Conservation (phyloP, 2,113 vertebrate species). For the Eulemur rufifrons region DNA sequence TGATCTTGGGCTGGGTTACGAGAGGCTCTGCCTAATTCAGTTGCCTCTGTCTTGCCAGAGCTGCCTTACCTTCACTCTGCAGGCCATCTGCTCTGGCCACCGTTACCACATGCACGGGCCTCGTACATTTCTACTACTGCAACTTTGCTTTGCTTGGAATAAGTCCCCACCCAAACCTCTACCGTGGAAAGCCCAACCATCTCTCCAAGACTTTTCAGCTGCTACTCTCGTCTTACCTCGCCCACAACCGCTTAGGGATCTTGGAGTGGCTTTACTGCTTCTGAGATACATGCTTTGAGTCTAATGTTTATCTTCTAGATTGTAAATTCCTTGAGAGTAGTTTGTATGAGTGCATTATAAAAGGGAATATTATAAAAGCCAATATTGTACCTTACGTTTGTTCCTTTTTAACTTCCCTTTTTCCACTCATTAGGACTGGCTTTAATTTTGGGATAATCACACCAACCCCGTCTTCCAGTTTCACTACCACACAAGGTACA, state of each 20-base stretch:
- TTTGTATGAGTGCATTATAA: background rate
- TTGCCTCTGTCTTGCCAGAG: background rate
- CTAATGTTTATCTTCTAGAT: no score
- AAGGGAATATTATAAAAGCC: background rate
- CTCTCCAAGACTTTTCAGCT: background rate
- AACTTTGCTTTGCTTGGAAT: background rate
- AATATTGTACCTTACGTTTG: background rate
- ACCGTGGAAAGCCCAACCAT: rapidly evolving
- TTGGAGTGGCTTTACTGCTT: background rate
- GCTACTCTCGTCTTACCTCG: rapidly evolving
- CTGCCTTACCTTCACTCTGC: background rate
- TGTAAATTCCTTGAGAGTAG: background rate
- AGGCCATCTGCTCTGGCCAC: rapidly evolving
- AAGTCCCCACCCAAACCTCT: background rate
- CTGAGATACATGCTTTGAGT: rapidly evolving
- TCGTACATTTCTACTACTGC: rapidly evolving
- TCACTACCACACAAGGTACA: conserved; percentile 79
- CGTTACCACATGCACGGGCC: rapidly evolving
- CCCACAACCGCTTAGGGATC: rapidly evolving
- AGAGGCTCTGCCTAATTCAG: background rate
- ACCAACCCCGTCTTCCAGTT: conserved; percentile 57
- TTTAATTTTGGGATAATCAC: conserved; percentile 81
- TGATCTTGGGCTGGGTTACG: rapidly evolving
- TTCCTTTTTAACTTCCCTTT: conserved; percentile 55
- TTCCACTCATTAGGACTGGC: conserved; percentile 75